phyloP scores from a whole-genome alignment of 1,140 invertebrate genomes.

The Himalopsyche phryganea region DNA sequence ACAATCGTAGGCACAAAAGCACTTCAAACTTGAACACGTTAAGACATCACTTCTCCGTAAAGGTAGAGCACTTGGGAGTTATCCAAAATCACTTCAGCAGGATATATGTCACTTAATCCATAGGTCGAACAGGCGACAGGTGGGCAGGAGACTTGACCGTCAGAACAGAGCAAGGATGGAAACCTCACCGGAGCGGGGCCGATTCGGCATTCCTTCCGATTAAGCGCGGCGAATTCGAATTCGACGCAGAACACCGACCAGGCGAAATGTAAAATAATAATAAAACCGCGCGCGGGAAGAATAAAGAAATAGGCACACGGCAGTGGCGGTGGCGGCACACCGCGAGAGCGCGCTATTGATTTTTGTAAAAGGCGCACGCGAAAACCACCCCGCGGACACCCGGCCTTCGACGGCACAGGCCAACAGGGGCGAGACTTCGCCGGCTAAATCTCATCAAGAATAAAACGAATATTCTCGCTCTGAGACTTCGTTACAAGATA shows the following conservation, averaged over 20 bases:
- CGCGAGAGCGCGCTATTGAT: conserved; percentile 25
- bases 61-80: too few species aligned
- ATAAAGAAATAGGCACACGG: conserved; percentile 25
- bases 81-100: too few species aligned
- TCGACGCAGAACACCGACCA: background rate
- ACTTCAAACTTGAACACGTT: too few species aligned
- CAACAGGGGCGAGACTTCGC: background rate
- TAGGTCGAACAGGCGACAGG: too few species aligned
- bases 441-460: conserved; percentile 4
- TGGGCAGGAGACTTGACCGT: background rate
- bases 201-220: background rate
- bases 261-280: too few species aligned
- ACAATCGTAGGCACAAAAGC: too few species aligned
- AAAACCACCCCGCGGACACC: conserved; percentile 7
- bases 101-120: too few species aligned
- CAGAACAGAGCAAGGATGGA: background rate
- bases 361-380: conserved; percentile 23
- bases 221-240: background rate
- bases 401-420: background rate
- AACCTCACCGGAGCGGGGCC: background rate
- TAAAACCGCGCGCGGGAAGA: conserved; percentile 8
- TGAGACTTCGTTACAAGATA: background rate
- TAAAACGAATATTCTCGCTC: background rate
- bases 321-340: conserved; percentile 9
- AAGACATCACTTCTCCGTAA: too few species aligned